Evolutionary conservation across 2,888 invertebrate species (phyloP).

Genomic region (Drosophila setosimentum): DNA sequence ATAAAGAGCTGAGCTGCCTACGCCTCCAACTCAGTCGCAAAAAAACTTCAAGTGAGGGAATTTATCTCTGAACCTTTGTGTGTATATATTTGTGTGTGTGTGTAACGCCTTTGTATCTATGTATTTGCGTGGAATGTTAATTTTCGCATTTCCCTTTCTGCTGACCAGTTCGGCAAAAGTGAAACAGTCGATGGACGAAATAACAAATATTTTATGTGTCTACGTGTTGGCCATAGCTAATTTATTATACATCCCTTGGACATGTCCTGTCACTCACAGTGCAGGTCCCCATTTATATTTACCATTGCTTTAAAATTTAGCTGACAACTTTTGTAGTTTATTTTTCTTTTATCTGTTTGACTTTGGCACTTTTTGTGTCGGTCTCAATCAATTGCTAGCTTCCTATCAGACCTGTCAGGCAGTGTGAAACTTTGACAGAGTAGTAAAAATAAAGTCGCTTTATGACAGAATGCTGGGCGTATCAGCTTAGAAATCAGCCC

Average conservation of each 20-base stretch:
- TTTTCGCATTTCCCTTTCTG: conserved; percentile 41
- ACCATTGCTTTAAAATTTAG: conserved; percentile 66
- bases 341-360: conserved; percentile 58
- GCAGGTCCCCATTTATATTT: conserved; percentile 23
- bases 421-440: conserved; percentile 61
- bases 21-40: conserved; percentile 48
- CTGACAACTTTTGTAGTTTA: conserved; percentile 54
- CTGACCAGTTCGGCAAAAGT: conserved; percentile 63
- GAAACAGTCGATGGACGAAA: conserved; percentile 48
- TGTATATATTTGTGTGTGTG: neutral
- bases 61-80: conserved; percentile 3
- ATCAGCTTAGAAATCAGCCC: conserved; percentile 8
- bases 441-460: conserved; percentile 21
- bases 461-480: conserved; percentile 45
- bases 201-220: conserved; percentile 62
- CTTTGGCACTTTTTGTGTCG: conserved; percentile 24
- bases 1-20: conserved; percentile 47
- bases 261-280: conserved; percentile 6
- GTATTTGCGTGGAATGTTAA: conserved; percentile 65
- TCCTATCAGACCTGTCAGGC: conserved; percentile 45
- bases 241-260: conserved; percentile 64
- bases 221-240: conserved; percentile 76
- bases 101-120: conserved; percentile 24
- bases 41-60: conserved; percentile 58
- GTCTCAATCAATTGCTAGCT: conserved; percentile 68